A percentile compares a stretch with the other conserved stretches of the same genome.
Conservation (phyloP, 2,797 vertebrate species). For the Macropus fuliginosus region DNA sequence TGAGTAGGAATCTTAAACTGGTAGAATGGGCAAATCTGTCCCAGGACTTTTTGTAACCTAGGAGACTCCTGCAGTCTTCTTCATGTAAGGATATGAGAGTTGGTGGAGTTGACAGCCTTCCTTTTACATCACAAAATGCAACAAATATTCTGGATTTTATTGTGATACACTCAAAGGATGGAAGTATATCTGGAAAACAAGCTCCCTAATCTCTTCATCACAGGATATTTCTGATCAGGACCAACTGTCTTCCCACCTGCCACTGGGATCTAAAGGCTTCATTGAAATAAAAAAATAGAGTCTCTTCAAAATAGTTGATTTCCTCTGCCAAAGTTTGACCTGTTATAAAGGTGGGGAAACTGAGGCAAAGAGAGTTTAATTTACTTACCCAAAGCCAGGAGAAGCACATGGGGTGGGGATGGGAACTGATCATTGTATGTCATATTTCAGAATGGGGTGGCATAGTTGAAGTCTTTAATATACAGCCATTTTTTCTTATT, state of each 20-base stretch:
- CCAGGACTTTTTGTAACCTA: background rate
- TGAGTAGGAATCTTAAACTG: background rate
- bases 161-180: background rate
- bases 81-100: background rate
- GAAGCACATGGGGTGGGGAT: too few relatives aligned
- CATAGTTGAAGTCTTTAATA: slow-evolving; percentile 10
- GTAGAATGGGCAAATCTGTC: background rate
- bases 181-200: background rate
- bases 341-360: background rate
- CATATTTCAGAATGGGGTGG: slow-evolving; percentile 42
- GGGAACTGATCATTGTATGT: background rate
- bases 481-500: background rate
- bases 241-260: background rate
- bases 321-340: background rate
- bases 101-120: background rate
- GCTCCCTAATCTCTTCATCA: background rate
- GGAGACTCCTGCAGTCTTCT: background rate
- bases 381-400: slow-evolving; percentile 18
- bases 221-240: background rate
- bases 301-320: background rate
- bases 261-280: background rate
- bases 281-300: background rate
- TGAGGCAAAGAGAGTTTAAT: background rate
- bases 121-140: background rate
- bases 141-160: background rate